Conservation (phyloP, 1,140 invertebrate species). For the Bombus haemorrhoidalis region DNA sequence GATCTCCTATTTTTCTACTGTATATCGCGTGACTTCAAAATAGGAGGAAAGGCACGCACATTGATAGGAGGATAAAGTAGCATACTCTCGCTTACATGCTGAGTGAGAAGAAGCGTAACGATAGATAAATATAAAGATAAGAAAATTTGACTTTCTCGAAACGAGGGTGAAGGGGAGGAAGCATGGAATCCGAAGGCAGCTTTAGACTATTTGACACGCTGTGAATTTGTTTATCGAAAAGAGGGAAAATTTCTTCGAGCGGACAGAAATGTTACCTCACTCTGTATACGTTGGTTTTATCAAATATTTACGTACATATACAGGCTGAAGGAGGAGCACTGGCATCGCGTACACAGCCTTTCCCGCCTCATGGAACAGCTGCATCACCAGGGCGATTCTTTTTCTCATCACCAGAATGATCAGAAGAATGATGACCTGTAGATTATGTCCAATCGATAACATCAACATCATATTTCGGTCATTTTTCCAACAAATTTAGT, state of each 20-base stretch:
- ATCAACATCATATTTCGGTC: neutral
- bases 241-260: no score
- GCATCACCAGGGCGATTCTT: constrained; percentile 87
- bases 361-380: constrained; percentile 90
- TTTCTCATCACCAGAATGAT: constrained; percentile 89
- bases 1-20: neutral
- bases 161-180: neutral
- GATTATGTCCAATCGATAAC: neutral
- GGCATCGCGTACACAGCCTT: constrained; percentile 89
- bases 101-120: neutral
- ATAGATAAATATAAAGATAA: no score
- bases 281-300: neutral
- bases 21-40: neutral
- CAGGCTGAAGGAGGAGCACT: constrained; percentile 88
- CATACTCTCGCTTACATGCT: no score
- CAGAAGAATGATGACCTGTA: constrained; percentile 84
- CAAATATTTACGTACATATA: constrained; percentile 86
- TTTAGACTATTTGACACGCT: neutral
- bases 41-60: no score
- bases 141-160: no score
- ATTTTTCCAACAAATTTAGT: neutral
- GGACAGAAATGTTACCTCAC: neutral
- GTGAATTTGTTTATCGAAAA: neutral
- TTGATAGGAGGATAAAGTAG: no score
- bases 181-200: no score